Conservation (phyloP, 2,113 vertebrate species). For the Daubentonia madagascariensis region DNA sequence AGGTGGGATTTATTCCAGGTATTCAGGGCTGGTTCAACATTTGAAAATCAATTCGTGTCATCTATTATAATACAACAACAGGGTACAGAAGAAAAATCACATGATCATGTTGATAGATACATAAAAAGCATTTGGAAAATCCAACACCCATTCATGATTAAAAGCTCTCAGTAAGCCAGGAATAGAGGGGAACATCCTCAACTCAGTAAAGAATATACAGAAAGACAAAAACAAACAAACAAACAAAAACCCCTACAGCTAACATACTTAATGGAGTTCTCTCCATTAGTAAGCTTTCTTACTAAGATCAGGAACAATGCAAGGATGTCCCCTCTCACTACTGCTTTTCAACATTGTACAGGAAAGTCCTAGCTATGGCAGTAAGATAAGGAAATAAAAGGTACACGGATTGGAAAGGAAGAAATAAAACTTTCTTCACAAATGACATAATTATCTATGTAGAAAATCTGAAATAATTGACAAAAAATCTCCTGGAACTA, state of each 20-base stretch:
- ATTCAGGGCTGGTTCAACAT: neutral
- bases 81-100: neutral
- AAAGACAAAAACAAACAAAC: too few relatives aligned
- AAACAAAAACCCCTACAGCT: neutral
- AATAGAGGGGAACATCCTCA: neutral
- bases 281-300: neutral
- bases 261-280: neutral
- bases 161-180: neutral
- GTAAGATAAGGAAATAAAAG: neutral
- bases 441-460: neutral
- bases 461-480: neutral
- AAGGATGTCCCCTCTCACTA: neutral
- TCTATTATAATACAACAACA: neutral
- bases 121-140: neutral
- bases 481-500: neutral
- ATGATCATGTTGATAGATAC: neutral
- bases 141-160: neutral
- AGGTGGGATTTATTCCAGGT: neutral
- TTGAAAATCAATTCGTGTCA: neutral
- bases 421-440: neutral
- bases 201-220: neutral
- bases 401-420: neutral
- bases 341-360: neutral
- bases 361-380: neutral
- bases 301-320: neutral